phyloP scores from a whole-genome alignment of 2,113 vertebrate genomes.

The Fulmarus glacialis region DNA sequence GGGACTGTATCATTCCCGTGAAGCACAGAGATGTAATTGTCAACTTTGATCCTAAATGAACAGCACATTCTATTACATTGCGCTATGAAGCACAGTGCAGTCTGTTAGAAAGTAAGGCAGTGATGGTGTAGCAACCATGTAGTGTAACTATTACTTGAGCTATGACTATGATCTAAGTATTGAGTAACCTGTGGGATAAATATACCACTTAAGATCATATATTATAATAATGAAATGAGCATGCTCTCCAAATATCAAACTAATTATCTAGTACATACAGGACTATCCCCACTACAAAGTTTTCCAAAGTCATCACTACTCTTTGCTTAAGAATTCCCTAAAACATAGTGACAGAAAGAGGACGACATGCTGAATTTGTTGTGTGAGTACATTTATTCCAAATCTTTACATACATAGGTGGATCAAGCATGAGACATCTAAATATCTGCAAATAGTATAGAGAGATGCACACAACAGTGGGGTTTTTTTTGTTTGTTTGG shows the following conservation, averaged over 20 bases:
- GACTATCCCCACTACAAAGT: background rate
- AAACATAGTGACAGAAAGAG: fast-evolving
- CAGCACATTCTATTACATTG: background rate
- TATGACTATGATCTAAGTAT: background rate
- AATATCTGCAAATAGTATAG: background rate
- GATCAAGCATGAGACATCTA: background rate
- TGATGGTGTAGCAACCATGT: background rate
- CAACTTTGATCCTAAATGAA: background rate
- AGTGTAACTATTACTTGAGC: background rate
- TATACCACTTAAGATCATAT: background rate
- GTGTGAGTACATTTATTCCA: fast-evolving
- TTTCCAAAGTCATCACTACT: background rate
- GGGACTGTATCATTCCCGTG: background rate
- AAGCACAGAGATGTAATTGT: background rate
- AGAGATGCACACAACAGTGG: fast-evolving
- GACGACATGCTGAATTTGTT: background rate
- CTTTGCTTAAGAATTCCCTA: background rate
- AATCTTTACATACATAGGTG: fast-evolving
- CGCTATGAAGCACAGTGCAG: fast-evolving
- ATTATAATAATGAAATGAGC: background rate
- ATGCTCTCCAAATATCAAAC: background rate
- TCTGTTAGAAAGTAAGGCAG: background rate
- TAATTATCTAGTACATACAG: background rate
- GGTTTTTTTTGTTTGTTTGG: background rate
- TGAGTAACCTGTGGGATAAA: background rate